Percentiles rank a stretch among this genome's conserved stretches.
Evolutionary conservation across 2,113 vertebrate genomes (phyloP).

Genomic region (Mormyrus iriodes): DNA sequence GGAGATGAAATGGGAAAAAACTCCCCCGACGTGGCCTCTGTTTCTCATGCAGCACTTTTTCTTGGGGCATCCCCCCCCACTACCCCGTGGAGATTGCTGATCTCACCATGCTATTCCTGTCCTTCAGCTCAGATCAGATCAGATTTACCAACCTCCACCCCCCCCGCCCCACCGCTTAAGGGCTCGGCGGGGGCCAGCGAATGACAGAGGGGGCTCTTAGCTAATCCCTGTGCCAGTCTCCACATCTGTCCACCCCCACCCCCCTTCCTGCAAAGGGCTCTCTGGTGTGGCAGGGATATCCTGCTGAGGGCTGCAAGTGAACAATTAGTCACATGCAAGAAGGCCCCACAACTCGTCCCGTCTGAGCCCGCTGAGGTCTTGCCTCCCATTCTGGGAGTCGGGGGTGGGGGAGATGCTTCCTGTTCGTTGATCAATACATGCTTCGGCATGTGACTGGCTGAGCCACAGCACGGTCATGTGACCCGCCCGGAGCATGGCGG

Average conservation of each 20-base stretch:
- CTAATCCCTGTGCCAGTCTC: background rate
- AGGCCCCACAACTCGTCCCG: background rate
- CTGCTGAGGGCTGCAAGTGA: background rate
- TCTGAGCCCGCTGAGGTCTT: background rate
- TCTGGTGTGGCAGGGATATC: background rate
- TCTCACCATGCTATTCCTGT: slow-evolving; percentile 23
- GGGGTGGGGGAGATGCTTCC: too few species aligned
- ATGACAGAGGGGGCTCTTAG: background rate
- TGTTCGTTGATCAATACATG: too few species aligned
- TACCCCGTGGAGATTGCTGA: background rate
- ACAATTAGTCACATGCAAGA: background rate
- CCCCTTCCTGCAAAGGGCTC: background rate
- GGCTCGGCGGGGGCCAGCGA: background rate
- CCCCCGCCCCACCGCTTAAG: background rate
- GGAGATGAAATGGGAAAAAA: slow-evolving; percentile 6
- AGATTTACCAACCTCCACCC: slow-evolving; percentile 27
- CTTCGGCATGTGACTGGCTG: too few species aligned
- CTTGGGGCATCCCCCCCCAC: background rate
- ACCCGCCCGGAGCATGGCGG: background rate
- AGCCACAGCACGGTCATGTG: background rate
- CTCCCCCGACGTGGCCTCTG: background rate
- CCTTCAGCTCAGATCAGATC: slow-evolving; percentile 22
- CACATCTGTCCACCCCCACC: background rate
- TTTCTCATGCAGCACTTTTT: background rate
- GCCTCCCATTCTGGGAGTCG: too few species aligned